Evolutionary conservation across 2,113 vertebrate genomes (phyloP), one percentile per base, ranked within the genome.

Genomic region (Carlito syrichta): DNA sequence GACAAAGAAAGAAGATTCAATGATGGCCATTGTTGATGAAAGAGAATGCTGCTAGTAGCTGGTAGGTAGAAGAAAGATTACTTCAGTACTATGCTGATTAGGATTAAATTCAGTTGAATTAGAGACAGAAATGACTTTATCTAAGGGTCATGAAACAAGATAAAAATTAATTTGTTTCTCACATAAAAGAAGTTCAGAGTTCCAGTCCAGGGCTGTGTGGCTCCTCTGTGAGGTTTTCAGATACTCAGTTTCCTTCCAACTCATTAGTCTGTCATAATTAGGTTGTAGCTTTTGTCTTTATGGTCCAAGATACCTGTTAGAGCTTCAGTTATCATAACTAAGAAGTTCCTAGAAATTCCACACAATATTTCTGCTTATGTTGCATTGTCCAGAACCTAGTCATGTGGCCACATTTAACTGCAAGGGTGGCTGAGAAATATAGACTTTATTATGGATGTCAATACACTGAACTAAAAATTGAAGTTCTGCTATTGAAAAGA

Each of bases 1-100:
- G 85, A 95, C 85, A 96, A 96, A 95, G 93, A 97, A 97, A 93
- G 89, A 96, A 97, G 90, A 98, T 95, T 95, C 84, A 79, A 86
- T 90, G 74, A 97, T 95, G 89, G 95, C 89, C 86, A 88, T 84
- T 92, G 92, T 87, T 98, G 90, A 89, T 97, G 87, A 96, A 97
- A 81, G 78, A 79, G 96, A 96, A 91, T 86, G 68, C 89, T 97
- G 91, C 96, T 96, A 86, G 71, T 86, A 96, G 68, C 82, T 35
- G 73, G 56, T 79, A 95, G 95, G 94, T 27, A 69, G 66, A 40
- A 82, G 48, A 85, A 66, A 91, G 17, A 60, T 32, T 50, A 6
- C 5, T 81, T 92, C 13, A 63, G 30, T 35, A 27, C 5, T 73
- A 4, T 32, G n/a, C 22, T 50, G 32, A 48, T 56, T 56, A 77